Percentiles rank a stretch among this genome's conserved stretches.
Evolutionary conservation across 2,797 vertebrate genomes (phyloP).

Genomic region (Catamblyrhynchus diadema): DNA sequence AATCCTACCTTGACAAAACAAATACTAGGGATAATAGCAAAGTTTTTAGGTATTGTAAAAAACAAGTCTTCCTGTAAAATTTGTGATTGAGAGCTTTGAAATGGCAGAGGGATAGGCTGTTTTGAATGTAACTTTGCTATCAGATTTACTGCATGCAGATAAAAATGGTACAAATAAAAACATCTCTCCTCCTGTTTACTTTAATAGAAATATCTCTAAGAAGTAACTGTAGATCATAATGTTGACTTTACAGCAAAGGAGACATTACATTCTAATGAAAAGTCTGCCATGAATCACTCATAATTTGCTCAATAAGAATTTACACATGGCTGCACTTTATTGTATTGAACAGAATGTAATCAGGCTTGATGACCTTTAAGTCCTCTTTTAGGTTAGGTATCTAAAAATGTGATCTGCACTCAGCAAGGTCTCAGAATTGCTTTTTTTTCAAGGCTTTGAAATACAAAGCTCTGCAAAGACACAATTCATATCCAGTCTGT

Average conservation of each 20-base stretch:
- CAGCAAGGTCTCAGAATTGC: slow-evolving; percentile 32
- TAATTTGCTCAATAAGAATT: slow-evolving; percentile 66
- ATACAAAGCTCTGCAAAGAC: background rate
- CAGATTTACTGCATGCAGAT: background rate
- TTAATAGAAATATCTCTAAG: slow-evolving; percentile 42
- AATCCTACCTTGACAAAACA: background rate
- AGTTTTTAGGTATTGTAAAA: background rate
- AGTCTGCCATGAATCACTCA: slow-evolving; percentile 59
- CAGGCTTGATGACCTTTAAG: slow-evolving; percentile 76
- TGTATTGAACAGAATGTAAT: slow-evolving; percentile 67
- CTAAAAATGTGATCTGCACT: slow-evolving; percentile 64
- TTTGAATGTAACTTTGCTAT: background rate
- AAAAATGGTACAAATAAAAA: slow-evolving; percentile 2
- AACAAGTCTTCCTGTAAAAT: background rate
- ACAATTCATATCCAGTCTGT: background rate
- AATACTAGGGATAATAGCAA: background rate
- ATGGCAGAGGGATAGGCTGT: background rate
- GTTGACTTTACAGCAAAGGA: slow-evolving; percentile 64
- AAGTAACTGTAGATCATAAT: slow-evolving; percentile 52
- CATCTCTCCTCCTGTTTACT: background rate
- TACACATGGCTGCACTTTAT: slow-evolving; percentile 59
- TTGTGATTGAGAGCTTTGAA: background rate
- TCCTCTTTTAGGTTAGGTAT: slow-evolving; percentile 67
- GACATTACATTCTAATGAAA: slow-evolving; percentile 62
- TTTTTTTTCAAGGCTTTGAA: background rate